Evolutionary conservation across 2,797 vertebrate species (phyloP), one percentile per base, ranked within the genome.

Genomic region (Caiman crocodilus): DNA sequence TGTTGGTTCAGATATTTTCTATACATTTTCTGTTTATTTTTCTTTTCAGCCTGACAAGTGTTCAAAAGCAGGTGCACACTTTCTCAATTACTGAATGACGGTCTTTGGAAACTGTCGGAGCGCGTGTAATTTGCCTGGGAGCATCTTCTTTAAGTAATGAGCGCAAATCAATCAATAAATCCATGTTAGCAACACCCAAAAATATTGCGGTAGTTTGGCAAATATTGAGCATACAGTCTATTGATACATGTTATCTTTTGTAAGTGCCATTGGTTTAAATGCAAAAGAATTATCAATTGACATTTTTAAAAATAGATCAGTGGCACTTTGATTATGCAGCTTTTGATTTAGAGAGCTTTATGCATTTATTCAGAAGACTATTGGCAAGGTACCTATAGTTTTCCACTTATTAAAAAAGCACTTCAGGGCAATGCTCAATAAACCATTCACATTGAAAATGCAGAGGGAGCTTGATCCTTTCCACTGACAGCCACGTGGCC

Each of bases 121-220:
- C 71, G 81, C 60, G 32, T 81, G 85, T 57, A 79, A 96, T 96
- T 95, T 93, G 83, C 95, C 93, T 88, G 57, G 74, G 76, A 92
- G 94, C 88, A 86, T 94, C 92, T 95, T 95, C 95, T 94, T 76
- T 20, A 90, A 94, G 88, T 90, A 93, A 96, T 97, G 95, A 93
- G 88, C 91, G 88, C 87, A 80, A 89, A 94, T 93, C 91, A 90
- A 79, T 92, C 94, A 89, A 94, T 94, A 93, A 90, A 82, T 94
- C 82, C 88, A 56, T 80, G 69, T 89, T 96, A 89, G 69, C 20
- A 71, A 55, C 87, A 90, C 61, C 64, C 84, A 88, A 89, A 94
- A 90, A 95, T 73, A 89, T 20, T 81, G 76, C 81, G 56, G 69
- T 69, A 60, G 90, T 91, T 94, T 69, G 74, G 84, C 80, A 92